Conservation (phyloP, 2,797 vertebrate species). For the Chiloscyllium punctatum region DNA sequence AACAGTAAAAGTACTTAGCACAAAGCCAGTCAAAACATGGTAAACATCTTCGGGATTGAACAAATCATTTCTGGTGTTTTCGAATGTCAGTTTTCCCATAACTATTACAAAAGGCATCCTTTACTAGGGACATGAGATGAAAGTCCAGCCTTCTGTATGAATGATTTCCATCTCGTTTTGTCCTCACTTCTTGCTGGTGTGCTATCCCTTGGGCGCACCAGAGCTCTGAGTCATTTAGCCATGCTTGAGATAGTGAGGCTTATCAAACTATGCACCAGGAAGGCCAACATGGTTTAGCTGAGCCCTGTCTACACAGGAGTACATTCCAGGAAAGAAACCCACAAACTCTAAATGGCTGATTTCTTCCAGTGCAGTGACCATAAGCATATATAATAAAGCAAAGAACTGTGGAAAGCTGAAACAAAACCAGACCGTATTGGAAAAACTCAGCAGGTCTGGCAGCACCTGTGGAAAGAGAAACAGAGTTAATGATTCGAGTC, state of each 20-base stretch:
- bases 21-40: background rate
- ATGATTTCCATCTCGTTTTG: background rate
- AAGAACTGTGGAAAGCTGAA: no score
- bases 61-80: background rate
- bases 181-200: background rate
- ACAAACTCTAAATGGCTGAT: background rate
- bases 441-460: no score
- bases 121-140: background rate
- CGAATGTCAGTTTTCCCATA: background rate
- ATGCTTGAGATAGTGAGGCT: background rate
- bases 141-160: background rate
- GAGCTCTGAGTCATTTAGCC: background rate
- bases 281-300: background rate
- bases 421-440: no score
- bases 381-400: background rate
- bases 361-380: background rate
- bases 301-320: background rate
- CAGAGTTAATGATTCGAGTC: no score
- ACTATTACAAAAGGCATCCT: background rate
- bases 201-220: background rate
- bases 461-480: no score
- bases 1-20: background rate
- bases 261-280: background rate
- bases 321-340: background rate
- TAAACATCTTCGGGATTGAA: background rate